These are phyloP conservation scores for Pantherophis guttatus DNA, from an alignment of 2,113 vertebrate genomes.

Conservation along the genomic window DNA sequence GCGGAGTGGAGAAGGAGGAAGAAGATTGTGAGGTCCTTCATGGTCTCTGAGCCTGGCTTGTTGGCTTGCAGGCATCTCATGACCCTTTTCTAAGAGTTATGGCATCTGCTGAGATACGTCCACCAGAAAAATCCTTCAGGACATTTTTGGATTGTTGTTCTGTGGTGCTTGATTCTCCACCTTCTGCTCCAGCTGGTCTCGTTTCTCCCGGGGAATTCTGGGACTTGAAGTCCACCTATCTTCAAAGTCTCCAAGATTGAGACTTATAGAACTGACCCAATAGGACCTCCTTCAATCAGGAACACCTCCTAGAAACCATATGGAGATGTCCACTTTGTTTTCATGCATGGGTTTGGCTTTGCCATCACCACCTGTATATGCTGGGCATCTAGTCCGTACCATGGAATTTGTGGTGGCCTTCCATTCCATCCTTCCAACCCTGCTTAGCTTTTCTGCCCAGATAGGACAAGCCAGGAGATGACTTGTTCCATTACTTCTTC, in stretches of 20 bases:
- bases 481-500: neutral
- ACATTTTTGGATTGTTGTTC: neutral
- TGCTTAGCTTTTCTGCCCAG: neutral
- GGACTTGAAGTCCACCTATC: neutral
- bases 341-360: neutral
- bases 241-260: neutral
- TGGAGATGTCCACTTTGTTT: neutral
- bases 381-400: neutral
- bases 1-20: neutral
- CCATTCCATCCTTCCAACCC: neutral
- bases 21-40: neutral
- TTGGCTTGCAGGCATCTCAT: neutral
- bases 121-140: neutral
- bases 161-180: neutral
- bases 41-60: neutral
- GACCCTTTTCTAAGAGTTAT: neutral
- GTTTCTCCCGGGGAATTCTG: neutral
- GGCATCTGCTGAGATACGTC: neutral
- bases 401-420: neutral
- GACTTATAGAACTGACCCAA: no score
- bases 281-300: neutral
- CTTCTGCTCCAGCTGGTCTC: neutral
- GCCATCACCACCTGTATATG: neutral
- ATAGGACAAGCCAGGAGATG: neutral
- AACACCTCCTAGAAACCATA: neutral